Percentiles rank a stretch among this genome's conserved stretches.
These are phyloP conservation scores for Corythaixoides concolor DNA, from an alignment of 2,113 vertebrate genomes.

Conservation along the genomic window DNA sequence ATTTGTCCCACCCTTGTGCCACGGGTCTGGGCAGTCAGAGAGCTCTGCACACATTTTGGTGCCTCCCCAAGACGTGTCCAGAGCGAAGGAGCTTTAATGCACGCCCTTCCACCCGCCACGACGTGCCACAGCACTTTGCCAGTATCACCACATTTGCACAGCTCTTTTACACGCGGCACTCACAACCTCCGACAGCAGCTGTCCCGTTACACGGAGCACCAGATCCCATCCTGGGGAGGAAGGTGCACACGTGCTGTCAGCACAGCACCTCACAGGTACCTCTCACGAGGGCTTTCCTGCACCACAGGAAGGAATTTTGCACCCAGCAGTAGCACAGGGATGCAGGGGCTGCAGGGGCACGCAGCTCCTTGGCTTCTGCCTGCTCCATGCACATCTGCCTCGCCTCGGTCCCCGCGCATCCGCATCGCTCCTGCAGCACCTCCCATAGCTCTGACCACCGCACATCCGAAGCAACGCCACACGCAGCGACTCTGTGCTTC, in stretches of 20 bases:
- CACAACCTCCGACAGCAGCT: background rate
- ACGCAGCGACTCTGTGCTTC: accelerated
- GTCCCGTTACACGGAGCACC: background rate
- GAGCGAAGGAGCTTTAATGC: background rate
- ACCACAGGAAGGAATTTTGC: background rate
- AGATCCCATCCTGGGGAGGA: background rate
- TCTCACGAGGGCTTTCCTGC: background rate
- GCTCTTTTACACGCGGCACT: background rate
- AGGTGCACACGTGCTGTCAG: background rate
- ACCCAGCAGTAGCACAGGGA: background rate
- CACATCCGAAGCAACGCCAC: background rate
- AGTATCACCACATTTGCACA: background rate
- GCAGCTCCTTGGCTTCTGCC: background rate
- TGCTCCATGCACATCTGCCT: background rate
- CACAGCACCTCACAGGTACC: background rate
- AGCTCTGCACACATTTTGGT: background rate
- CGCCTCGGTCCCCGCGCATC: accelerated
- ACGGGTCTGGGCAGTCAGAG: background rate
- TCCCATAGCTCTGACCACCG: background rate
- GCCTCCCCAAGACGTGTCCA: background rate
- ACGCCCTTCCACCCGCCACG: background rate
- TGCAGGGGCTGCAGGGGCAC: background rate
- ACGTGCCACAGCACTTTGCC: background rate
- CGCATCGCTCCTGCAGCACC: background rate
- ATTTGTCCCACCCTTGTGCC: background rate